Conservation (phyloP, 2,888 invertebrate species). For the Papilio demoleus region DNA sequence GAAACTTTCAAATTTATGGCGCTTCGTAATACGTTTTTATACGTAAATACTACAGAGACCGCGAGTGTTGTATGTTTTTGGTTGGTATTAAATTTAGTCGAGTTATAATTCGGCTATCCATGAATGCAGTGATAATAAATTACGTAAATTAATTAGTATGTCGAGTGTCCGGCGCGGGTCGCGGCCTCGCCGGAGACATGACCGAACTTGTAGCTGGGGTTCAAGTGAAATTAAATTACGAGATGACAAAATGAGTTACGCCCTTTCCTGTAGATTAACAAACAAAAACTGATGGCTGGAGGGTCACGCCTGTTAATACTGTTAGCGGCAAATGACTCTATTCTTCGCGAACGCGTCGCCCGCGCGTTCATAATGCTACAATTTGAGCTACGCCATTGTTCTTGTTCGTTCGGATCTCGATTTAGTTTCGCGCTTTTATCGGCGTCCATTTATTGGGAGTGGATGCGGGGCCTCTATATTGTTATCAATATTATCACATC, state of each 20-base stretch:
- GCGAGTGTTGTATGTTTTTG: constrained; percentile 37
- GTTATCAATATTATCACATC: constrained; percentile 43
- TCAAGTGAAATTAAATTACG: constrained; percentile 81
- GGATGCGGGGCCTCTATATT: constrained; percentile 42
- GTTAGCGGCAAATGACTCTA: constrained; percentile 81
- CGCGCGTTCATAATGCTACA: constrained; percentile 71
- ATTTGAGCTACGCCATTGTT: constrained; percentile 75
- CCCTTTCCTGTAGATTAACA: constrained; percentile 83
- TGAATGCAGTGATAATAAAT: constrained; percentile 68
- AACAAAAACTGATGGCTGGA: constrained; percentile 82
- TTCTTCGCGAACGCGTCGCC: constrained; percentile 73
- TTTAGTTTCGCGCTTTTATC: constrained; percentile 78
- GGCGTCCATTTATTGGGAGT: constrained; percentile 61
- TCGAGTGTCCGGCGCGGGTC: constrained; percentile 56
- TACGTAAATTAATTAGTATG: constrained; percentile 69
- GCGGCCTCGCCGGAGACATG: constrained; percentile 54
- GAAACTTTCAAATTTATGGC: constrained; percentile 63
- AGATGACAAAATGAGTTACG: constrained; percentile 83
- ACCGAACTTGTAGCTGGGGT: constrained; percentile 63
- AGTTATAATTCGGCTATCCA: constrained; percentile 51
- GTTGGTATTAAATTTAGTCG: constrained; percentile 46
- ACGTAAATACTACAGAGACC: constrained; percentile 43
- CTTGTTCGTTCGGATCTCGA: constrained; percentile 71
- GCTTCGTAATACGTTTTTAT: constrained; percentile 48
- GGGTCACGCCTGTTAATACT: constrained; percentile 78